Percentiles rank a stretch among this genome's conserved stretches.
These are phyloP conservation scores for Micromesistius poutassou DNA, from an alignment of 2,797 vertebrate species.

Conservation along the genomic window DNA sequence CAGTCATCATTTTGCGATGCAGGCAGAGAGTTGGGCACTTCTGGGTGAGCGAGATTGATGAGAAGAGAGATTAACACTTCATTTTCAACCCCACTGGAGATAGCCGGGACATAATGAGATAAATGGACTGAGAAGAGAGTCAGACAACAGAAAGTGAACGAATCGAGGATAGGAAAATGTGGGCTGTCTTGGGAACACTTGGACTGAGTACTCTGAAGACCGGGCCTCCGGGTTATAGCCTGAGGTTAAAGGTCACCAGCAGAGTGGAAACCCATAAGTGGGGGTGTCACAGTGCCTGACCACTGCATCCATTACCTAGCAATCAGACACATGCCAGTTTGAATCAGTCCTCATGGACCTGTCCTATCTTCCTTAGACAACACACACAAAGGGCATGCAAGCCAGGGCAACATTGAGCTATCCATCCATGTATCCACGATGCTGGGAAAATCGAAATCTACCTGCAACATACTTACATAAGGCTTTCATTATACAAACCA, in stretches of 20 bases:
- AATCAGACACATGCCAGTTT: background rate
- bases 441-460: too few species aligned
- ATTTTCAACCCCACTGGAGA: conserved; percentile 72
- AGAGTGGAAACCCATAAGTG: background rate
- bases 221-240: background rate
- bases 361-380: too few species aligned
- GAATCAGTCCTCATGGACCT: too few species aligned
- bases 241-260: background rate
- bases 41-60: conserved; percentile 72
- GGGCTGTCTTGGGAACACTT: conserved; percentile 21
- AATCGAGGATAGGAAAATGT: conserved; percentile 16
- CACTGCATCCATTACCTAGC: background rate
- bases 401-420: too few species aligned
- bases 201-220: background rate
- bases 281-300: background rate
- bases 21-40: conserved; percentile 63
- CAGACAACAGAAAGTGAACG: conserved; percentile 24
- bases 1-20: conserved; percentile 74
- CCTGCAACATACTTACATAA: too few species aligned
- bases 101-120: conserved; percentile 67
- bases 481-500: too few species aligned
- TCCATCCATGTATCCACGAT: too few species aligned
- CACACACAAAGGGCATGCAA: too few species aligned
- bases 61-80: conserved; percentile 74
- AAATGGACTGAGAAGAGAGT: conserved; percentile 64